Conservation (phyloP, 2,888 invertebrate genomes). For the Polymixis flavicincta region DNA sequence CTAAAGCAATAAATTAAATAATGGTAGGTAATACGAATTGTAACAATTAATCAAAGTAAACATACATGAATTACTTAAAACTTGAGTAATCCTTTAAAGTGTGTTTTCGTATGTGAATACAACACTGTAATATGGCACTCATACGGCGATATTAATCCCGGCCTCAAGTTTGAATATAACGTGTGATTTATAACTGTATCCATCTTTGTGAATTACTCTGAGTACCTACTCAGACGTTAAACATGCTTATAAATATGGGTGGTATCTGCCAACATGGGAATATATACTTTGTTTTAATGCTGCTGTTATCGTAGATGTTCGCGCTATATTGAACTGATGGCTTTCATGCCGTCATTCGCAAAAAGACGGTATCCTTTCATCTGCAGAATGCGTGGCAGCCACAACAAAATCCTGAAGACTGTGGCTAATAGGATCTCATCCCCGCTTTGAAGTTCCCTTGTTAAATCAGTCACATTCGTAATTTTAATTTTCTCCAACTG, state of each 20-base stretch:
- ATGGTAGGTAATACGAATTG: conserved; percentile 31
- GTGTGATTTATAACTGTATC: conserved; percentile 48
- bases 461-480: no score
- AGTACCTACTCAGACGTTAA: conserved; percentile 15
- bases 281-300: background rate
- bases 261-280: background rate
- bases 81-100: conserved; percentile 60
- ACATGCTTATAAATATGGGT: conserved; percentile 24
- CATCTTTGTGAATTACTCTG: conserved; percentile 41
- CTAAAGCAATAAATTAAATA: conserved; percentile 48
- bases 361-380: no score
- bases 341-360: no score
- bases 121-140: conserved; percentile 44
- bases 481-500: no score
- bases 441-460: no score
- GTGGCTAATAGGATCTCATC: no score
- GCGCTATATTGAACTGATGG: no score
- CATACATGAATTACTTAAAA: conserved; percentile 60
- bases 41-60: conserved; percentile 57
- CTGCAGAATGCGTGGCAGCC: no score
- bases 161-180: conserved; percentile 51
- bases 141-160: conserved; percentile 58
- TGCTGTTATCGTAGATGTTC: no score
- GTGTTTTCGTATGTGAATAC: conserved; percentile 41
- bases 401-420: no score